Evolutionary conservation across 2,797 vertebrate genomes (phyloP), one percentile per base, ranked within the genome.

Genomic region (Benthosema pterotum): DNA sequence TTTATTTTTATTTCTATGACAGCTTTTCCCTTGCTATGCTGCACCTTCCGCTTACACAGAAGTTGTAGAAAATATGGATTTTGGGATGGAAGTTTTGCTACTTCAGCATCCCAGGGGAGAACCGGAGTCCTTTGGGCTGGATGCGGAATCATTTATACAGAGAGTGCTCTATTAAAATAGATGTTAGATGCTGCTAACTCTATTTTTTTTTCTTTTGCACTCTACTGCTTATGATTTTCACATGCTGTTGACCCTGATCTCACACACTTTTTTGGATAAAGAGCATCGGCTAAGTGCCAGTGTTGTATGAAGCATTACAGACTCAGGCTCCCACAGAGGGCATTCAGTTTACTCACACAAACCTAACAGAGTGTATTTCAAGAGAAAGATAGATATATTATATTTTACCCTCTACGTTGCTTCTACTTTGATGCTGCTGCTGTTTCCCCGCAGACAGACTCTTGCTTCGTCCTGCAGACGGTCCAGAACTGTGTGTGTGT

Each of bases 1-100:
- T 59, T 79, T 81, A n/a, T n/a, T n/a, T n/a, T n/a, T n/a, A n/a
- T 80, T 52, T 48, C 58, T 65, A 57, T 63, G 46, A 71, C 71
- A n/a, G 49, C 67, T 42, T 45, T 60, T 14, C 49, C 22, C 42
- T 6, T 32, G 18, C 63, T 49, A 15, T 22, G 42, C 12, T 25
- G n/a, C n/a, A n/a, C n/a, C n/a, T n/a, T n/a, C n/a, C n/a, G n/a
- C n/a, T 19, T 18, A 49, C 42, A 9, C 22, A 63, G 17, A 42
- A 51, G 28, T 46, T 45, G 38, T 50, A 16, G 61, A 11, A 54
- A 54, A 13, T 54, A 67, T 18, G 55, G 65, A 64, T 82, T 70
- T 79, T 17, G 8, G 15, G 15, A 11, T 46, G 15, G 67, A 45
- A 65, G 54, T 52, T 56, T 52, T 63, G 58, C 25, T 38, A 9